Conservation (phyloP, 2,797 vertebrate species). For the Sebastiscus albofasciatus region DNA sequence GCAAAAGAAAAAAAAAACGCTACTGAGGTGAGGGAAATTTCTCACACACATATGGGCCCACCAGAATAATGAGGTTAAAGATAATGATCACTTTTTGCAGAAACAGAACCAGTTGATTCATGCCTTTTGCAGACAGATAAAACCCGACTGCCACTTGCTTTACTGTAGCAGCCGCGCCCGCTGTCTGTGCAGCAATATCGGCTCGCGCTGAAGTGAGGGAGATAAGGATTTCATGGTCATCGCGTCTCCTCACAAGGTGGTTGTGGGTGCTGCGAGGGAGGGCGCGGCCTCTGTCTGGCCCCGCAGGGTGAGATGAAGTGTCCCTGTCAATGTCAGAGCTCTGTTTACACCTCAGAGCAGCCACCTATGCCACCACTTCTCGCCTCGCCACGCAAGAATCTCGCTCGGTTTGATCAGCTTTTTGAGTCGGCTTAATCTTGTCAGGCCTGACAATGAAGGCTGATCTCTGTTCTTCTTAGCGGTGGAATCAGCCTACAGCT, state of each 20-base stretch:
- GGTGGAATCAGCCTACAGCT: constrained; percentile 73
- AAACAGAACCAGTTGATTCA: constrained; percentile 51
- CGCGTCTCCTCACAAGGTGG: constrained; percentile 55
- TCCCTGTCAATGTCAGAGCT: constrained; percentile 73
- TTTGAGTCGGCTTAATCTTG: constrained; percentile 82
- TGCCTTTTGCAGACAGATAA: constrained; percentile 46
- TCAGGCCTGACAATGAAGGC: constrained; percentile 81
- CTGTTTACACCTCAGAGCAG: constrained; percentile 71
- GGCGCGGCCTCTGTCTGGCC: constrained; percentile 36
- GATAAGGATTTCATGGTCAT: constrained; percentile 72
- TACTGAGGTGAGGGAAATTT: constrained; percentile 51
- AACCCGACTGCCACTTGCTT: constrained; percentile 43
- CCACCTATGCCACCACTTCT: constrained; percentile 63
- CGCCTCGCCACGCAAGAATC: constrained; percentile 63
- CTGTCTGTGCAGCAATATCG: constrained; percentile 45
- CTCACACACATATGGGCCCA: constrained; percentile 29
- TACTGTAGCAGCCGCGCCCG: constrained; percentile 18
- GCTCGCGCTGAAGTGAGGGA: constrained; percentile 43
- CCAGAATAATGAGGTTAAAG: constrained; percentile 67
- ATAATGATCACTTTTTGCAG: constrained; percentile 61
- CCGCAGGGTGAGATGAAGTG: constrained; percentile 54
- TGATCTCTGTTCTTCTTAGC: constrained; percentile 82
- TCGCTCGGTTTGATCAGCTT: constrained; percentile 76
- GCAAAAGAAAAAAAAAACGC: constrained; percentile 38
- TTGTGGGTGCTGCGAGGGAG: constrained; percentile 16